Evolutionary conservation across 1,140 invertebrate species (phyloP).

Genomic region (Polypedilum vanderplanki): DNA sequence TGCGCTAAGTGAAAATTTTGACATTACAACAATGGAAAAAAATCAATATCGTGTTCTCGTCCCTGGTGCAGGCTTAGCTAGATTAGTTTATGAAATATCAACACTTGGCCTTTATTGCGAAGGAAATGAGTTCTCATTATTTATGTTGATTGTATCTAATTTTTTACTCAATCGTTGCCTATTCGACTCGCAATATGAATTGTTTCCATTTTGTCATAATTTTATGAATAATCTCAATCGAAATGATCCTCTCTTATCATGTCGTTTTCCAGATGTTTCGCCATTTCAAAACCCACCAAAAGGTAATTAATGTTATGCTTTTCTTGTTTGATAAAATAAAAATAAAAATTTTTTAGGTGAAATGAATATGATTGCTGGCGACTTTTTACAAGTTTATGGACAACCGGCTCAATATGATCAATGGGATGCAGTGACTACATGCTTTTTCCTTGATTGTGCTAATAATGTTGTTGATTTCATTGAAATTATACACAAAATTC

Average conservation of each 20-base stretch:
- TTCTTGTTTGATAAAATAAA: background rate
- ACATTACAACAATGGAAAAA: conserved; percentile 47
- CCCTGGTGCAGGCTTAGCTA: conserved; percentile 88
- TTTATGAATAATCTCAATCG: conserved; percentile 80
- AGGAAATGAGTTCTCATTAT: conserved; percentile 96
- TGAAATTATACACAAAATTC: conserved; percentile 85
- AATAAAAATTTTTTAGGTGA: conserved; percentile 32
- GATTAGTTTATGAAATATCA: conserved; percentile 90
- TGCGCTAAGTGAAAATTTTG: conserved; percentile 70
- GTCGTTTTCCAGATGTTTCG: conserved; percentile 86
- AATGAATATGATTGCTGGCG: conserved; percentile 95
- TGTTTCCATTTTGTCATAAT: conserved; percentile 93
- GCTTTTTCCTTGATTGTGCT: conserved; percentile 98
- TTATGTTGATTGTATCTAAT: conserved; percentile 95
- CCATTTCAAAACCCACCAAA: conserved; percentile 58
- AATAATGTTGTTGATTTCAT: conserved; percentile 93
- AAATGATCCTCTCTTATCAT: conserved; percentile 68
- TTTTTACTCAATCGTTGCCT: conserved; percentile 85
- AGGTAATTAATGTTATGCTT: conserved; percentile 26
- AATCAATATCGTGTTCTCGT: conserved; percentile 72
- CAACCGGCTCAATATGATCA: conserved; percentile 49
- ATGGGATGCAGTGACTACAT: conserved; percentile 92
- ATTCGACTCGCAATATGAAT: conserved; percentile 47
- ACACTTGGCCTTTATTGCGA: conserved; percentile 82
- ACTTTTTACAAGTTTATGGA: conserved; percentile 78